Base-by-base conservation (phyloP, 2,113 vertebrate species). In the Phaethon lepturus region DNA sequence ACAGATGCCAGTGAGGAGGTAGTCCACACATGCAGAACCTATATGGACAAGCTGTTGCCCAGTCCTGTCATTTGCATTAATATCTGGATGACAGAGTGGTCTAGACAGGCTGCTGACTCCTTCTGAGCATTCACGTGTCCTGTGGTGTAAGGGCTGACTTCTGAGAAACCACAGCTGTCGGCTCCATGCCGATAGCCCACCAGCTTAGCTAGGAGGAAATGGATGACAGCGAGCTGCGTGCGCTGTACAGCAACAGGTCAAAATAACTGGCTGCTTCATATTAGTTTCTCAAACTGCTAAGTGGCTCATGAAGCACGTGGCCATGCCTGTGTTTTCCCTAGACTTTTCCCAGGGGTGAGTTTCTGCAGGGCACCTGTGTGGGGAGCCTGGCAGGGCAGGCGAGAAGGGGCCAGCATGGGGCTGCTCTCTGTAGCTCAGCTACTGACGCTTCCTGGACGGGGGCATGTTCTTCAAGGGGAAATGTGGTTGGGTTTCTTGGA, bases 401-500 rank as follows among this genome's bases (percentile, higher is more conserved):
- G 0, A 33, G 71, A 75, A 58, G 71, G 28, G 62, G 45, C 28
- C 0, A 4, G 22, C 0, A 0, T 4, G 4, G 45, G 33, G 38
- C 52, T 76, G 81, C 45, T 92, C 22, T 75, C 44, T 42, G n/a
- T 40, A 77, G 60, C 23, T 44, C 62, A 73, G 73, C 85, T 67
- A 20, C 73, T 82, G 60, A 15, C 1, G 2, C 11, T 18, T 94
- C 58, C 69, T 78, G 38, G 31, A 66, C 80, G 4, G 45, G 69
- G 13, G 10, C 59, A 55, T 0, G 4, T 79, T 89, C 53, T 73
- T 91, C 58, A 76, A 93, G 81, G 89, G 94, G 94, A 96, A 95
- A 62, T 90, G 89, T 87, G 81, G 91, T 95, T 78, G 74, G 12
- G 86, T 87, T 93, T 91, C 62, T 90, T 76, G 94, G 93, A 96